Base-by-base conservation (phyloP, 64 coral and sea anemone genomes). In the Stichodactyla helianthus region DNA sequence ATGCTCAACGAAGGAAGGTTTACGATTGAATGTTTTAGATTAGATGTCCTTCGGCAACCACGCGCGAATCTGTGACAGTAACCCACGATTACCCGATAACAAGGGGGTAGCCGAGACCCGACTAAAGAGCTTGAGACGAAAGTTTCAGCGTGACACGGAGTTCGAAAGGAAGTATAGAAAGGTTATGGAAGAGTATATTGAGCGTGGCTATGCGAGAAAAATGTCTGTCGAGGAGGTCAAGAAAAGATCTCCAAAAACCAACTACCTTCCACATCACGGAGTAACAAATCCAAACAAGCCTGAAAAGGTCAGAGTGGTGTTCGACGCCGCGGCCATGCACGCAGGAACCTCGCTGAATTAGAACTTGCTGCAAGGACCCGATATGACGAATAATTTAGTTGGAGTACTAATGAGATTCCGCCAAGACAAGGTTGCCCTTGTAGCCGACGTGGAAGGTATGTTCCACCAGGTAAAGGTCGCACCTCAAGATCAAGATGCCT, bases 391-490 rank as follows among this genome's bases (percentile, higher is more conserved):
- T 52, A 78, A 15, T 51, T 51, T 86, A 17, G 77, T 82, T 64
- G 76, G 84, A 55, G 77, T 86, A 13, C 59, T 91, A 2, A 19
- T 82, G 58, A 79, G 89, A 82, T 91, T 91, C 58, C 4, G 76
- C 12, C 15, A 85, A 23, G 61, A 91, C 16, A 61, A 77, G 2
- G 10, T 68, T 1, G 89, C 89, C 5, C 28, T 91, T 6, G 84
- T 85, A 26, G 84, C 55, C 1, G 89, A 91, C 22, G 71, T 86
- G 4, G 68, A 91, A 63, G 76, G 83, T 6, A 91, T 91, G 84
- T 91, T 86, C 18, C 77, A 64, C 12, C 89, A 91, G 53, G 84
- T 91, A 5, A 88, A 83, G 88, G 86, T 92, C 7, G 44, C 26
- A 20, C 52, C 51, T 5, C 68, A 77, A 52, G 91, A 92, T 51